Conservation (phyloP, 2,113 vertebrate genomes). For the Ia io region DNA sequence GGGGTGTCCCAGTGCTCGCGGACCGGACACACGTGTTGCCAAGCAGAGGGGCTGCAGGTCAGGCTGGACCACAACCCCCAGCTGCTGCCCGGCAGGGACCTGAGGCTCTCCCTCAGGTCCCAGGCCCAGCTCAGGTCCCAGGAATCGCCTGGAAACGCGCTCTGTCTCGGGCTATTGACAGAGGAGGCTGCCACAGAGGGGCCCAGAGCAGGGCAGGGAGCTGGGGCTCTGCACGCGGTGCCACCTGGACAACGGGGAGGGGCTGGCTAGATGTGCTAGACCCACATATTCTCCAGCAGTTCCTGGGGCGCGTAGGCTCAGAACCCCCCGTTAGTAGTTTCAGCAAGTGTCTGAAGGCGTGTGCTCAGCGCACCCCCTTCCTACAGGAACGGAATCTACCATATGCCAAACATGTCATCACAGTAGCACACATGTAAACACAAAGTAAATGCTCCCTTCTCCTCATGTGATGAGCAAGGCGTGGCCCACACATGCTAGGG, state of each 20-base stretch:
- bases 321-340: too few relatives aligned
- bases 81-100: neutral
- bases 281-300: neutral
- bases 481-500: neutral
- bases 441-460: neutral
- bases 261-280: neutral
- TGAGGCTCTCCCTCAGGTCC: neutral
- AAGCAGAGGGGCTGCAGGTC: neutral
- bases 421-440: too few relatives aligned
- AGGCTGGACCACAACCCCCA: neutral
- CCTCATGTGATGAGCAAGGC: neutral
- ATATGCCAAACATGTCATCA: fast-evolving
- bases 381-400: neutral
- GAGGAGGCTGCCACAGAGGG: neutral
- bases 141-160: neutral
- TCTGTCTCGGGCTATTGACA: neutral
- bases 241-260: neutral
- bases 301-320: neutral
- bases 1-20: fast-evolving
- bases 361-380: neutral
- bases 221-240: neutral
- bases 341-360: neutral
- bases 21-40: neutral
- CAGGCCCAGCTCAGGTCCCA: fast-evolving
- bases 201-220: neutral